Evolutionary conservation across 2,797 vertebrate genomes (phyloP).

Genomic region (Mormyrus hasselquistii): DNA sequence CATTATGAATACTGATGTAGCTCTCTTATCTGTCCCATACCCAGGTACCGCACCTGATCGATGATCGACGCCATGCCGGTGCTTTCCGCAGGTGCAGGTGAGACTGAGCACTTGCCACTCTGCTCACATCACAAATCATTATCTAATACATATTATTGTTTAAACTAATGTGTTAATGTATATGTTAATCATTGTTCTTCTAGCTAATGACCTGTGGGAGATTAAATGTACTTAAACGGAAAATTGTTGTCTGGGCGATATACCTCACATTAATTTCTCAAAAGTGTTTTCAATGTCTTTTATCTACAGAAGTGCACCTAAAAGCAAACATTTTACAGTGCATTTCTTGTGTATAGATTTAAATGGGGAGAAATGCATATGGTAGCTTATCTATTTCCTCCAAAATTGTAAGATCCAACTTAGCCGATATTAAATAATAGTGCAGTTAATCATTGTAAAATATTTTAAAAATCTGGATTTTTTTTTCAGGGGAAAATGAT

Average conservation of each 20-base stretch:
- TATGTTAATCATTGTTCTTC: not conserved
- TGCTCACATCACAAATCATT: not conserved
- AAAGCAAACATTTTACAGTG: not conserved
- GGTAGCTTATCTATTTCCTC: not conserved
- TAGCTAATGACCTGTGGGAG: not conserved
- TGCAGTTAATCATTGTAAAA: not conserved
- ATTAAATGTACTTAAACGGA: not conserved
- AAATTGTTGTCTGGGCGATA: not conserved
- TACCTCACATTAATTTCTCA: not conserved
- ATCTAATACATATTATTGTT: not conserved
- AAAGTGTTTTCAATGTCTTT: not conserved
- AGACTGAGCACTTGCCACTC: constrained; percentile 12
- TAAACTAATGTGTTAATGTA: not conserved
- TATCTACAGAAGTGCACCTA: not conserved
- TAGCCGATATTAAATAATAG: not conserved
- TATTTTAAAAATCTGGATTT: not conserved
- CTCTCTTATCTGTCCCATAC: not conserved
- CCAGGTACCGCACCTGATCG: not conserved
- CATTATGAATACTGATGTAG: not conserved
- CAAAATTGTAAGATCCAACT: not conserved
- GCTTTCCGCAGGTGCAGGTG: constrained; percentile 69
- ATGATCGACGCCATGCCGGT: constrained; percentile 62
- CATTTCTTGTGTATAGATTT: not conserved
- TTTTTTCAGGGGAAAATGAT: not conserved
- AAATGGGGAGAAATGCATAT: not conserved